Evolutionary conservation across 2,888 invertebrate species (phyloP).

Genomic region (Apotomis turbidana): DNA sequence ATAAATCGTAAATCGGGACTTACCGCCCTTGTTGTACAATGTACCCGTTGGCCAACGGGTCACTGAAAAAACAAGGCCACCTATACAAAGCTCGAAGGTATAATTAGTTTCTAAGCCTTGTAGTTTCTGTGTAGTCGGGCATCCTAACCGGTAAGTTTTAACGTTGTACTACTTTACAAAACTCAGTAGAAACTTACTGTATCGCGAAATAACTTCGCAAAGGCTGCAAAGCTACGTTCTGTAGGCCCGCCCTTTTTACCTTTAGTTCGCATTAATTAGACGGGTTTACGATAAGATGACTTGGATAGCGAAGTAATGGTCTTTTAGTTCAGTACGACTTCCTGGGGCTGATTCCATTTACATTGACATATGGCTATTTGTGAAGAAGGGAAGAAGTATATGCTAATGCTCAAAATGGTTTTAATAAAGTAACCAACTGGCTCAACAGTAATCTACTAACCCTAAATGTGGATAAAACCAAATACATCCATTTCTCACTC

Average conservation of each 20-base stretch:
- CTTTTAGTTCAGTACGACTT: constrained; percentile 20
- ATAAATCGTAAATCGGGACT: no score
- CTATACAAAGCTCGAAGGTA: not conserved
- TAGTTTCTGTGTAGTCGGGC: not conserved
- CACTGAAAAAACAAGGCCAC: no score
- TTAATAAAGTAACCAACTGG: no score
- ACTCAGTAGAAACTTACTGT: constrained; percentile 2
- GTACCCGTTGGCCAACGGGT: no score
- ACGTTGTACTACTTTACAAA: not conserved
- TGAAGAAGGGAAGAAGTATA: no score
- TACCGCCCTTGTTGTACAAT: no score
- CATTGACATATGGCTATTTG: no score
- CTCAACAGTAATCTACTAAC: no score
- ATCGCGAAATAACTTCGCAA: constrained; percentile 27
- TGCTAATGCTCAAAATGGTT: no score
- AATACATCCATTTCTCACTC: no score
- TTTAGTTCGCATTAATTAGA: constrained; percentile 33
- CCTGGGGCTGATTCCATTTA: not conserved
- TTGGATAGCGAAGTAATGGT: constrained; percentile 28
- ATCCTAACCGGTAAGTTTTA: not conserved
- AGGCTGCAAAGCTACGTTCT: constrained; percentile 2
- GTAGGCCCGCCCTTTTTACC: constrained; percentile 27
- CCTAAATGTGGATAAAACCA: no score
- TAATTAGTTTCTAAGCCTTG: not conserved
- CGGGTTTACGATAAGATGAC: constrained; percentile 25